Base-by-base conservation (phyloP, 2,113 vertebrate genomes). In the Protobothrops mucrosquamatus region DNA sequence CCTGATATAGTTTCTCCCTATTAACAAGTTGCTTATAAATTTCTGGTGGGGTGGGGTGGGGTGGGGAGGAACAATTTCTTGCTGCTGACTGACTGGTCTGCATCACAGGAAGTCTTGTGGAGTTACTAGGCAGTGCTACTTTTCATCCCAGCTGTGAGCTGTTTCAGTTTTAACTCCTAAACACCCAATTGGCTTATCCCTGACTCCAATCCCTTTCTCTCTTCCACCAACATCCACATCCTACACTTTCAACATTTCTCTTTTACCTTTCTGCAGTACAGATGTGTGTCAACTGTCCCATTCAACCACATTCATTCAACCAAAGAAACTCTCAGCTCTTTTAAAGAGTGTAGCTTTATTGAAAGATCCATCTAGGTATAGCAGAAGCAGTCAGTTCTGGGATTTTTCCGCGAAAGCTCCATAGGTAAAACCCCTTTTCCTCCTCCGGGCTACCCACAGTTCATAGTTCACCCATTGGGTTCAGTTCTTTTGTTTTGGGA, bases 131-230 rank as follows among this genome's bases (percentile, higher is more conserved):
- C 69, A 34, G 69, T 95, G 56, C 81, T 96, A 94, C 92, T 94
- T 95, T 93, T 93, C 94, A 96, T 95, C 96, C 96, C 15, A 94
- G 93, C 55, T 91, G 34, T 26, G 64, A n/a, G 29, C 29, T 69
- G 29, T 69, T n/a, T n/a, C 61, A 69, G n/a, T 74, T 74, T 74
- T 74, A 39, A 6, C n/a, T 39, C 69, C n/a, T 39, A 34, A 34
- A 39, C 6, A 39, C n/a, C 18, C 11, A 74, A 39, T 18, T 34
- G n/a, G 14, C 14, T 34, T 39, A 54, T 55, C 51, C 8, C 87
- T 88, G 51, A 20, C 29, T 54, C 87, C 34, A 39, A 39, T 55
- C 87, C 29, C 51, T 34, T n/a, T 26, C 86, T 26, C 48, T 52
- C 86, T 20, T 55, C 6, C 26, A 22, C 10, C 14, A 10, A 85